Evolutionary conservation across 1,140 invertebrate species (phyloP).

Genomic region (Drosophila parabipectinata): DNA sequence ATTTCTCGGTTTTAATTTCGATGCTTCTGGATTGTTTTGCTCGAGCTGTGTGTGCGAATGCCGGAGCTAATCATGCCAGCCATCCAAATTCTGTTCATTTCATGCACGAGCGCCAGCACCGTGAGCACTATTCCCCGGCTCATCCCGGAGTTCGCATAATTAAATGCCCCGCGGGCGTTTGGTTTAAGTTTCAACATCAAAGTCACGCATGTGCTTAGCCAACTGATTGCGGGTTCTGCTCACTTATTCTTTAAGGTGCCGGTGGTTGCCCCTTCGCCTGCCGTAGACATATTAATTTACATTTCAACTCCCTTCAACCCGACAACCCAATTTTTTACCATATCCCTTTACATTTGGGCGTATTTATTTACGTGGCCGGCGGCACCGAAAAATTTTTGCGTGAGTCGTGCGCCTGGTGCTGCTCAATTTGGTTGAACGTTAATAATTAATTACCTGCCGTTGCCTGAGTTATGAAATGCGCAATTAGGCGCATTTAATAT

Average conservation of each 20-base stretch:
- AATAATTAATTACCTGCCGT: constrained; percentile 79
- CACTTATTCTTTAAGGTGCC: constrained; percentile 26
- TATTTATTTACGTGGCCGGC: constrained; percentile 43
- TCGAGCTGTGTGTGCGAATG: constrained; percentile 12
- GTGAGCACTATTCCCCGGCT: background rate
- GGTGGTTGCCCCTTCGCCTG: constrained; percentile 34
- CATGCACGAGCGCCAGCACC: constrained; percentile 28
- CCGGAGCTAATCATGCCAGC: constrained; percentile 54
- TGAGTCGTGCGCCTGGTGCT: constrained; percentile 58
- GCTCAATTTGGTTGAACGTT: constrained; percentile 79
- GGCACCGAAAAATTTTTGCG: constrained; percentile 45
- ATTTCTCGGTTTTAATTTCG: constrained; percentile 74
- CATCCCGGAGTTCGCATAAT: constrained; percentile 45
- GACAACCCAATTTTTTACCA: constrained; percentile 24
- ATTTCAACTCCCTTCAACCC: constrained; percentile 4
- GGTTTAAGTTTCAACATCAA: constrained; percentile 41
- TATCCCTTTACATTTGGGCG: constrained; percentile 9
- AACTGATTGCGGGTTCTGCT: constrained; percentile 12
- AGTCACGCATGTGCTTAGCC: constrained; percentile 31
- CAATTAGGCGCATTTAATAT: constrained; percentile 80
- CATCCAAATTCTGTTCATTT: constrained; percentile 15
- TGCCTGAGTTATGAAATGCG: constrained; percentile 81
- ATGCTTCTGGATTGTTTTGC: constrained; percentile 53
- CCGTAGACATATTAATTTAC: constrained; percentile 50
- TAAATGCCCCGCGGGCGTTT: constrained; percentile 30